phyloP scores from a whole-genome alignment of 2,888 invertebrate species.

The Xanthia togata region DNA sequence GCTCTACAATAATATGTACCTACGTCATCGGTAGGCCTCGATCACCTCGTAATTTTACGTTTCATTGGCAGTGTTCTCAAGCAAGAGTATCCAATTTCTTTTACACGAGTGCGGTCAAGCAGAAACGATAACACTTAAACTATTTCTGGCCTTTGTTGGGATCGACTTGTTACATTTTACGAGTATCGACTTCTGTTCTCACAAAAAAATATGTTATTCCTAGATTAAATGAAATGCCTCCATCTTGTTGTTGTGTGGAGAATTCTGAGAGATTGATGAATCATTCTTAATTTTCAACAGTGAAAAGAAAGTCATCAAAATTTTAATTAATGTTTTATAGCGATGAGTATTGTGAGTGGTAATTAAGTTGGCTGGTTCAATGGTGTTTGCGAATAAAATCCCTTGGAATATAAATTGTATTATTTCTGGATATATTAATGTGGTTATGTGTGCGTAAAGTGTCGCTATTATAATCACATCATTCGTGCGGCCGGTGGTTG shows the following conservation, averaged over 20 bases:
- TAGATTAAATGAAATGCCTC: conserved; percentile 67
- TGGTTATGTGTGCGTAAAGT: conserved; percentile 80
- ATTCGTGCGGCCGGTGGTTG: conserved; percentile 75
- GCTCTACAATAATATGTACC: conserved; percentile 64
- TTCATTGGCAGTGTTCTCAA: conserved; percentile 85
- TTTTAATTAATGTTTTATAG: conserved; percentile 80
- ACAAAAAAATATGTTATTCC: conserved; percentile 66
- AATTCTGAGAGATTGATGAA: conserved; percentile 63
- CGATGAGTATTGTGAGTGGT: conserved; percentile 71
- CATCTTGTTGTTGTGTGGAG: conserved; percentile 48
- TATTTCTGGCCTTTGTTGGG: conserved; percentile 79
- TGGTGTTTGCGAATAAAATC: conserved; percentile 76
- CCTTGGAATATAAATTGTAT: conserved; percentile 64
- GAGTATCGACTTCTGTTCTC: conserved; percentile 66
- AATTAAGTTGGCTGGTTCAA: conserved; percentile 74
- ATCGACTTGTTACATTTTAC: conserved; percentile 72
- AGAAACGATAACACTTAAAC: conserved; percentile 84
- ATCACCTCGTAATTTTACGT: conserved; percentile 86
- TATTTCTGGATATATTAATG: conserved; percentile 80
- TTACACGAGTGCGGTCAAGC: conserved; percentile 82
- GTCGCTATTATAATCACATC: conserved; percentile 90
- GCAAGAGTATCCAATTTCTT: conserved; percentile 87
- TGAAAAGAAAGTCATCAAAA: conserved; percentile 79
- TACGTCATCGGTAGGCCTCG: conserved; percentile 77
- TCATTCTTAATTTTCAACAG: conserved; percentile 69